phyloP scores from a whole-genome alignment of 2,888 invertebrate genomes.

The Parapristionchus giblindavisi region DNA sequence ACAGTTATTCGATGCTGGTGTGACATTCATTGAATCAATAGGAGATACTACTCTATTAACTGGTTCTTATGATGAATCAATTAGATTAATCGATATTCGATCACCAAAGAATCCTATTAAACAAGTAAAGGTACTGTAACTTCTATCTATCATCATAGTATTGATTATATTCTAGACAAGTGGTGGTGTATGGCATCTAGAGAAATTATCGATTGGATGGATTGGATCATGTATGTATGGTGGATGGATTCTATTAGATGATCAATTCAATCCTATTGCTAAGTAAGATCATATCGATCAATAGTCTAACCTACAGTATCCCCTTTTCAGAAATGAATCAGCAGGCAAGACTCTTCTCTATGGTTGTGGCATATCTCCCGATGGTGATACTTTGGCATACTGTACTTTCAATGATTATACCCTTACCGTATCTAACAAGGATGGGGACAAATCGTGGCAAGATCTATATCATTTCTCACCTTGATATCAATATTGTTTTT shows the following conservation, averaged over 20 bases:
- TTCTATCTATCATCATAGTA: neutral
- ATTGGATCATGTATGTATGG: conserved; percentile 35
- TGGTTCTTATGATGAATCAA: conserved; percentile 37
- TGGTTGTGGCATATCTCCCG: conserved; percentile 32
- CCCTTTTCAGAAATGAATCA: neutral
- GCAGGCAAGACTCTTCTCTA: conserved; percentile 34
- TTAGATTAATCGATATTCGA: conserved; percentile 35
- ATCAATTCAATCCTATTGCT: conserved; percentile 19
- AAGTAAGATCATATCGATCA: conserved; percentile 2
- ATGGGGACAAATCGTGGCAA: neutral
- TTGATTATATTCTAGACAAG: conserved; percentile 9
- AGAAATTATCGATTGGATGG: conserved; percentile 17
- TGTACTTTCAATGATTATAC: conserved; percentile 37
- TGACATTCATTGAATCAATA: conserved; percentile 27
- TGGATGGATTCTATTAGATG: conserved; percentile 30
- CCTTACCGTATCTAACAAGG: conserved; percentile 11
- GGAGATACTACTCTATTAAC: conserved; percentile 22
- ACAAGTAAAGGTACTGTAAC: conserved; percentile 24
- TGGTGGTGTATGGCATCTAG: conserved; percentile 33
- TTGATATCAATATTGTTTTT: too few relatives aligned
- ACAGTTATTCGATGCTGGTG: conserved; percentile 37
- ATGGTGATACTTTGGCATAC: conserved; percentile 15
- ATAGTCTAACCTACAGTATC: neutral
- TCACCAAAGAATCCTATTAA: conserved; percentile 14
- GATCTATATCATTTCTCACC: too few relatives aligned